Percentiles rank a stretch among this genome's conserved stretches.
These are phyloP conservation scores for Oceanodroma tethys DNA, from an alignment of 2,113 vertebrate species.

Conservation along the genomic window DNA sequence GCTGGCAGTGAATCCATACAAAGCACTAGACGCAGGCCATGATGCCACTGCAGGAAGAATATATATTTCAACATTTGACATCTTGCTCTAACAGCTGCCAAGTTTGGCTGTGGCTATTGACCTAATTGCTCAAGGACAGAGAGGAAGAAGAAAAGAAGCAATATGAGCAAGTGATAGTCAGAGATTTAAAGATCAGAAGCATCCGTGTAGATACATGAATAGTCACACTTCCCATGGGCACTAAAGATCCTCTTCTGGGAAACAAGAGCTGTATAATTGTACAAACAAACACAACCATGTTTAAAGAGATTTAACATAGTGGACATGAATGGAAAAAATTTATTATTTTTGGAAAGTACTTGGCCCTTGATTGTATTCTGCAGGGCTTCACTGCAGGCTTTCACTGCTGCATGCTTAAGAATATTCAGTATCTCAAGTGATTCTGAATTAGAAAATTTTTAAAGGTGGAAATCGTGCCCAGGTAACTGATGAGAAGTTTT, in stretches of 20 bases:
- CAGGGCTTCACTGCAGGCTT: neutral
- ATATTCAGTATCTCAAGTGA: neutral
- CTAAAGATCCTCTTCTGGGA: neutral
- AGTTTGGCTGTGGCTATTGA: conserved; percentile 49
- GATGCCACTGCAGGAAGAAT: conserved; percentile 46
- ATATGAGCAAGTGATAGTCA: neutral
- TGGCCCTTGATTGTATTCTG: neutral
- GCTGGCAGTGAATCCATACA: conserved; percentile 39
- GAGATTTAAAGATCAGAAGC: neutral
- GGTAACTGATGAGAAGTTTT: neutral
- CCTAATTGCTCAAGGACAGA: conserved; percentile 63
- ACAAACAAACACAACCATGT: neutral
- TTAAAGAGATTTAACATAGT: neutral
- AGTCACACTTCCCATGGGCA: neutral
- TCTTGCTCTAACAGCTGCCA: conserved; percentile 58
- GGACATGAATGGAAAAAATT: neutral
- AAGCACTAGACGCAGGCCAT: conserved; percentile 31
- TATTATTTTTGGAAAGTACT: neutral
- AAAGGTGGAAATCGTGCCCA: neutral
- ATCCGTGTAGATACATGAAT: neutral
- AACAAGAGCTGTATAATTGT: neutral
- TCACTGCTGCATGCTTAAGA: neutral
- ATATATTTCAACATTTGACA: conserved; percentile 69
- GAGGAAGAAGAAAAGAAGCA: neutral
- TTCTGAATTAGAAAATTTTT: neutral